Percentiles rank a stretch among this genome's conserved stretches.
phyloP scores from a whole-genome alignment of 2,113 vertebrate species.

The Oncorhynchus masou region DNA sequence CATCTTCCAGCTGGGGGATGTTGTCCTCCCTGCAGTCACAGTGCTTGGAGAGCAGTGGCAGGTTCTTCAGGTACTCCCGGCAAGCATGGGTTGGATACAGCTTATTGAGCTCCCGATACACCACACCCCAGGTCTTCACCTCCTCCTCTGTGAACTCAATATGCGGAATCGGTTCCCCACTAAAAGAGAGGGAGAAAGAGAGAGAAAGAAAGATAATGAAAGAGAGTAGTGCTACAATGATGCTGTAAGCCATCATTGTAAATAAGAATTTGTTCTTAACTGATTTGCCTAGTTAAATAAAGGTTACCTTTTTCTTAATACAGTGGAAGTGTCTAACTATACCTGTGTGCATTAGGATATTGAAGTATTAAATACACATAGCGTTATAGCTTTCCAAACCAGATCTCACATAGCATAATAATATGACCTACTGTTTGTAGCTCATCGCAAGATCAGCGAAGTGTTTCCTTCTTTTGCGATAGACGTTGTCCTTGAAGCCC shows the following conservation, averaged over 20 bases:
- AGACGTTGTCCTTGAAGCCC: conserved; percentile 99
- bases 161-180: conserved; percentile 87
- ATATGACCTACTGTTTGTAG: conserved; percentile 86
- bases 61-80: conserved; percentile 93
- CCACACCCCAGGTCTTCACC: conserved; percentile 92
- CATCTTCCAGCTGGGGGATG: conserved; percentile 95
- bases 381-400: not conserved
- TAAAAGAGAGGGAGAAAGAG: conserved; percentile 48
- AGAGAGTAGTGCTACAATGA: not conserved
- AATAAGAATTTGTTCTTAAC: not conserved
- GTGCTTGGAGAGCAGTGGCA: conserved; percentile 88
- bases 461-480: conserved; percentile 93
- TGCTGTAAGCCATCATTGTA: no score
- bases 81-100: conserved; percentile 94
- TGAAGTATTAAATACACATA: not conserved
- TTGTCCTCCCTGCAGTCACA: conserved; percentile 95
- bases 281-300: no score
- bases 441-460: conserved; percentile 95
- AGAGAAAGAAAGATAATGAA: not conserved
- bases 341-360: not conserved
- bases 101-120: conserved; percentile 92
- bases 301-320: no score
- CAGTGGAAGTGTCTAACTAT: not conserved
- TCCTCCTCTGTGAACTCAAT: conserved; percentile 96
- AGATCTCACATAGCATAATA: not conserved